Evolutionary conservation across 2,113 vertebrate genomes (phyloP).

Genomic region (Oxyruncus cristatus): DNA sequence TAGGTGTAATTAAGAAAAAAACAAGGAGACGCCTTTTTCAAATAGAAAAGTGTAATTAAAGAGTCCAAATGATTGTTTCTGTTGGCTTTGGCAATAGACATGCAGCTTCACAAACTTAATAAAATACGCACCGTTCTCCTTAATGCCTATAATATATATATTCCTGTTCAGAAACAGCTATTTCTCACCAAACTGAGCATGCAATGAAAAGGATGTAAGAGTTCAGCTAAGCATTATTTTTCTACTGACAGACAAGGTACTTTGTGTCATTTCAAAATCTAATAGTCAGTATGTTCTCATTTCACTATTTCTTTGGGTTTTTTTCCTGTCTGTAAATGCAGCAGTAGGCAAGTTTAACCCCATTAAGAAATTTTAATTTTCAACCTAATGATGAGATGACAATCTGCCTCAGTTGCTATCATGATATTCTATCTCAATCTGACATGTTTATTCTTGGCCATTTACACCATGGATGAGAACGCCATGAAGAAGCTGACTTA

Average conservation of each 20-base stretch:
- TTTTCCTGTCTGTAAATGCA: background rate
- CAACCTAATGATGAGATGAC: slow-evolving; percentile 30
- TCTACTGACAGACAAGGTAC: background rate
- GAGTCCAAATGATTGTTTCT: background rate
- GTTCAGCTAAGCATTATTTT: slow-evolving; percentile 1
- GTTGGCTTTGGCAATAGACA: slow-evolving; percentile 3
- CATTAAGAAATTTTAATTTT: slow-evolving; percentile 43
- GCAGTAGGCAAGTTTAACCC: slow-evolving; percentile 16
- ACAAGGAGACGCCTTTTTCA: background rate
- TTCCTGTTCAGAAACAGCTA: background rate
- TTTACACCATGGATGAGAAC: slow-evolving; percentile 39
- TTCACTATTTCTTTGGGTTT: background rate
- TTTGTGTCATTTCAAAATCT: slow-evolving; percentile 12
- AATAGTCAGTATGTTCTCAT: background rate
- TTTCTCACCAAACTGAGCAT: background rate
- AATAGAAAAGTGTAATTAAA: background rate
- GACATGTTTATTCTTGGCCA: slow-evolving; percentile 58
- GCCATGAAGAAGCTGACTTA: slow-evolving; percentile 12
- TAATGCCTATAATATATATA: background rate
- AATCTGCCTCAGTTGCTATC: slow-evolving; percentile 20
- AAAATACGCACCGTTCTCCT: background rate
- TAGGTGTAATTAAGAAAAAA: background rate
- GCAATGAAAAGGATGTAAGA: background rate
- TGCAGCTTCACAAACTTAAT: background rate
- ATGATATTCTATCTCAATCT: slow-evolving; percentile 36